Evolutionary conservation across 2,888 invertebrate genomes (phyloP), one percentile per base, ranked within the genome.

Genomic region (Idaea biselata): DNA sequence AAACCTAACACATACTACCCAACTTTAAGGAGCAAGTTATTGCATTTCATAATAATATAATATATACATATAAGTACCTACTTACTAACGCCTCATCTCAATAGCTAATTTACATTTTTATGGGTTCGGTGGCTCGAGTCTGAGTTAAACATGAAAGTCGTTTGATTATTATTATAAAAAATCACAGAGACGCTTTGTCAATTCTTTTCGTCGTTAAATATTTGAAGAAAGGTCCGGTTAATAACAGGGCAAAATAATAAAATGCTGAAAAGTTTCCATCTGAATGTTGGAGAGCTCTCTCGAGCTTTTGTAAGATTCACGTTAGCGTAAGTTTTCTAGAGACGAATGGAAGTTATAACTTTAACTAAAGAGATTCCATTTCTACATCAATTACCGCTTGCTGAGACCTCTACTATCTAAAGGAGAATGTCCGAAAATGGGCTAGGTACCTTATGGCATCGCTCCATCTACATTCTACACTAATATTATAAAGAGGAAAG

Each of bases 301-400:
- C 70, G 74, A 75, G 76, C 73, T 72, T 77, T 75, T 72, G 71
- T 70, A 75, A 68, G 72, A 72, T 67, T 69, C 61, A 65, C 70
- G 68, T 73, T 69, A 72, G 65, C 61, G 71, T 73, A 77, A 80
- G 75, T 79, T 79, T 74, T 66, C 63, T 68, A 71, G 69, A 70
- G 68, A 66, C 72, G 73, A 76, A 76, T 72, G 66, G 66, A 81
- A 78, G 80, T 80, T 76, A 75, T 74, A 79, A 79, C 73, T 75
- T 77, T 60, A 68, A 62, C 65, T 69, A 68, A 76, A 74, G 64
- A 76, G 68, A 71, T 74, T 69, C 71, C 66, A 63, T 66, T 73
- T 67, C 70, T 66, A 73, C 69, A 74, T 79, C 72, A 77, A 77
- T 78, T 79, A 76, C 66, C 63, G 32, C 44, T 44, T 44, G 14